Base-by-base conservation (phyloP, 2,113 vertebrate genomes). In the Scytalopus superciliaris region DNA sequence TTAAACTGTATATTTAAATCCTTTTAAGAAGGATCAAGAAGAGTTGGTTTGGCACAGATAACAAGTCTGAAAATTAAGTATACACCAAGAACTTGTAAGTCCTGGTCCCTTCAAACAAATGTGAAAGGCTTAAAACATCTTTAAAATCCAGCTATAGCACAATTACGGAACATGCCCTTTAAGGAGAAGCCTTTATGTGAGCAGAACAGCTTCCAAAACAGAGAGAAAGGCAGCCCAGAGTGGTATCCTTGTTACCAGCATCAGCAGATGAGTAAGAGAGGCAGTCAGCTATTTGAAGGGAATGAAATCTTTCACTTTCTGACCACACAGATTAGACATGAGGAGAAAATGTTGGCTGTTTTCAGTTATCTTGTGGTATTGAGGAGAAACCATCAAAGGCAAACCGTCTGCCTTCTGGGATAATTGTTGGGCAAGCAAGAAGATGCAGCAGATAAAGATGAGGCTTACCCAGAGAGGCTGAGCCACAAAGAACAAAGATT, bases 301-400 rank as follows among this genome's bases (percentile, higher is more conserved):
- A 95, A 94, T 30, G 3, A 95, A 83, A 88, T 87, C 84, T 88
- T 96, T 95, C 84, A 73, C 91, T 96, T 95, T 96, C 84, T 93
- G 77, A 87, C 87, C 80, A 52, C 44, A 56, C 49, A 84, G 83
- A 91, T 92, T 64, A 92, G 56, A 72, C 52, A 31, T 2, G 4
- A 74, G 68, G 75, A 74, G 73, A 89, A 95, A 93, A 87, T 22
- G 31, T 81, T 88, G 79, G 49, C 80, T 79, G 37, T 63, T 82
- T 82, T 78, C 2, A 16, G 64, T n/a, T 96, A 92, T 88, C 93
- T 95, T 68, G 68, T 75, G 87, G 83, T 69, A 92, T 4, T 78
- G 73, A 95, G 55, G 56, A 90, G 37, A 21, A 78, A 68, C 56
- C 69, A 90, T 92, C 92, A 95, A 96, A 96, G 80, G 44, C 49